Conservation (phyloP, 2,888 invertebrate species). For the Epinotia ramella region DNA sequence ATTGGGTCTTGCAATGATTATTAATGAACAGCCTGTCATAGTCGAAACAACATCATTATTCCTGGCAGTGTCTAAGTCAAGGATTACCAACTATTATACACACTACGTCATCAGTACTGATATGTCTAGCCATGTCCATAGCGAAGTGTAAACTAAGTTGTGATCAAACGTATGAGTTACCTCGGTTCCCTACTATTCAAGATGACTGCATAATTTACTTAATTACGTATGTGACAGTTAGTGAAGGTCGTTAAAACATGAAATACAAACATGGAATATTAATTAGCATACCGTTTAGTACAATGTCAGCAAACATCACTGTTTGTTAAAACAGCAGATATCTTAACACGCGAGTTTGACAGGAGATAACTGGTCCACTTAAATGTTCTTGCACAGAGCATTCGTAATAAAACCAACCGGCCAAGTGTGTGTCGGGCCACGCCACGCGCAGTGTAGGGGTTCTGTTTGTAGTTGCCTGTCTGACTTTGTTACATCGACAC, state of each 20-base stretch:
- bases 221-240: constrained; percentile 17
- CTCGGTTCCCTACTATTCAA: constrained; percentile 2
- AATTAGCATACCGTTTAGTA: neutral
- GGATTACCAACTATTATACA: neutral
- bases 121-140: constrained; percentile 28
- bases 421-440: too few relatives aligned
- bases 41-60: constrained; percentile 33
- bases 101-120: constrained; percentile 25
- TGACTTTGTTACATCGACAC: too few relatives aligned
- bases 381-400: too few relatives aligned
- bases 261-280: constrained; percentile 11
- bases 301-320: neutral
- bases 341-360: neutral
- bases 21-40: constrained; percentile 30
- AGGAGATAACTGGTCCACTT: neutral
- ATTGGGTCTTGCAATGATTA: constrained; percentile 14
- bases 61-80: constrained; percentile 14
- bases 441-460: too few relatives aligned
- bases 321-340: neutral
- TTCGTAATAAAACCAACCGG: too few relatives aligned
- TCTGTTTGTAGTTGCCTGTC: too few relatives aligned
- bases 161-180: neutral
- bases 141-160: constrained; percentile 6
- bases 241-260: constrained; percentile 4
- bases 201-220: constrained; percentile 18